Conservation (phyloP, 2,797 vertebrate species). For the Acanthurus lineatus region DNA sequence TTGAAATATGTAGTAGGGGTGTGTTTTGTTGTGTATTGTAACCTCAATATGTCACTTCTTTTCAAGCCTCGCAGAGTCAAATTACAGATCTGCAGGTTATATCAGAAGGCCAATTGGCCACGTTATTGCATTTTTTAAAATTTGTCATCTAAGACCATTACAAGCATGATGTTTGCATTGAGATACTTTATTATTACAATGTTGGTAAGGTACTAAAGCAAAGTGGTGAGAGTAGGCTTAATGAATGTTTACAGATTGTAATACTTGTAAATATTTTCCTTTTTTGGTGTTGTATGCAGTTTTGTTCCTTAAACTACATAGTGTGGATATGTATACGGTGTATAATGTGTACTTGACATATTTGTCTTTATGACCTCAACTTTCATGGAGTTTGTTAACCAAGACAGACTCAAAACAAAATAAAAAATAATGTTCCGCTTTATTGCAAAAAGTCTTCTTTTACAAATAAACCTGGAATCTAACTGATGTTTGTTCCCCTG, state of each 20-base stretch:
- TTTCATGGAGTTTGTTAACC: background rate
- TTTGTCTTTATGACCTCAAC: background rate
- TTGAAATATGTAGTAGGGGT: background rate
- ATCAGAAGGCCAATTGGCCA: background rate
- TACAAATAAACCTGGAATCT: background rate
- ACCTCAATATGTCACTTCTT: slow-evolving; percentile 8
- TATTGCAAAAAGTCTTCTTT: slow-evolving; percentile 34
- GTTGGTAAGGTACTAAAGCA: slow-evolving; percentile 7
- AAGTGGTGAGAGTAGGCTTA: slow-evolving; percentile 13
- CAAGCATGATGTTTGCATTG: background rate
- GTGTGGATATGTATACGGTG: background rate
- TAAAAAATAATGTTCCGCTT: slow-evolving; percentile 26
- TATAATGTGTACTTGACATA: slow-evolving; percentile 1
- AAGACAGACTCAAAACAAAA: slow-evolving; percentile 16
- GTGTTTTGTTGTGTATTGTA: slow-evolving; percentile 12
- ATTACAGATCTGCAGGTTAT: background rate
- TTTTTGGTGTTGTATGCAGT: background rate
- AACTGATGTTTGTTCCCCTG: background rate
- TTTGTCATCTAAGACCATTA: background rate
- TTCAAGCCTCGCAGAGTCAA: background rate
- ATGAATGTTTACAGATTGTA: slow-evolving; percentile 36
- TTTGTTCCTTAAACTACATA: background rate
- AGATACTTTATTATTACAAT: slow-evolving; percentile 15
- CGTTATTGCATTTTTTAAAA: background rate
- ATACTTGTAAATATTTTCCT: background rate